Evolutionary conservation across 1,140 invertebrate species (phyloP), one percentile per base, ranked within the genome.

Genomic region (Drosophila arawakana): DNA sequence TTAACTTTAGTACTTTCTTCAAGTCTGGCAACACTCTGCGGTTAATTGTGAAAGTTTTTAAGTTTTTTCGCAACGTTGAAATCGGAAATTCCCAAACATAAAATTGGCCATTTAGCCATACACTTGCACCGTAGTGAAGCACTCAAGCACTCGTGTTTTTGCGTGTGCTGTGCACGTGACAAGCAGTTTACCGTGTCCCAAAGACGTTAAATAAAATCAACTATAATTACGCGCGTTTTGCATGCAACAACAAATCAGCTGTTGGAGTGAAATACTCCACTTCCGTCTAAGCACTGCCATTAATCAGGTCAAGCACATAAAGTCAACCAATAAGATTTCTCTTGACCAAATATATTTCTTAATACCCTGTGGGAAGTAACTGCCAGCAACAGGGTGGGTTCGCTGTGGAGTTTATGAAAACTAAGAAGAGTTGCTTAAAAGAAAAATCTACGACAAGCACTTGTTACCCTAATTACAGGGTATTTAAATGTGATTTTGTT

Each of bases 211-310:
- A 66, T 76, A 52, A 76, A 72, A 54, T 66, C 67, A 76, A 60
- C 44, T 58, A 37, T 55, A 63, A 76, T 76, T 72, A 58, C 59
- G 41, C 52, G 57, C 77, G 47, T 84, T 84, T 83, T 77, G 73
- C 81, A 84, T 84, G 77, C 63, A 67, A 67, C 81, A 21, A 61
- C 47, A 81, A 81, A 77, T 77, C 78, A 81, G 80, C 79, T 81
- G 73, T 76, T 81, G 13, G 37, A 34, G 50, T 54, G 44, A 75
- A 80, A 49, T 67, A 18, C 47, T 37, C 54, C 13, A 74, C 57
- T 54, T 63, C 55, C 55, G 30, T 15, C 35, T 34, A 25, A 65
- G 41, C 50, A 43, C 44, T 34, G 44, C 11, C 8, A 9, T 15
- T 71, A 73, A 73, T 55, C 63, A 73, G 71, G 72, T 74, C 72